Evolutionary conservation across 1,140 invertebrate genomes (phyloP), one percentile per base, ranked within the genome.

Genomic region (Anastrepha ludens): DNA sequence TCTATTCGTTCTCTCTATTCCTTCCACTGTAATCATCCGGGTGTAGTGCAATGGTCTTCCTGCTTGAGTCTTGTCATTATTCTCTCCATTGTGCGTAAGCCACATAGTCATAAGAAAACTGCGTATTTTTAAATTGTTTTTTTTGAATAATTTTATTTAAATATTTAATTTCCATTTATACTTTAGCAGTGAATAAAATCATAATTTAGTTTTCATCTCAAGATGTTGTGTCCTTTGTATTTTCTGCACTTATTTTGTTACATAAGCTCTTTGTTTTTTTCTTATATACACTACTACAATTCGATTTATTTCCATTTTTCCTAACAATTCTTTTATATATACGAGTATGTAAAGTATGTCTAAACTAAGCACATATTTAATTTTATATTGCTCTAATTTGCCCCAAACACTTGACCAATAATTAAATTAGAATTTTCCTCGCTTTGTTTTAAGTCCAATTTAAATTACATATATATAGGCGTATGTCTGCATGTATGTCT

Each of bases 181-280:
- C n/a, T 86, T 87, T 78, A 88, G 85, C 86, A 87, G 50, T 87
- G 74, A 62, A 86, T 60, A 87, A 86, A 85, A 88, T 81, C 81
- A 39, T 87, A 29, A 67, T 87, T 60, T 70, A 65, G 55, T 20
- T 87, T 65, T 62, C 39, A 50, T 39, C 39, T 87, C 44, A 74
- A 44, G 15, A 8, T 17, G 39, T 39, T 47, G 67, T 47, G 11
- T 17, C 5, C 5, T 47, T 8, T 44, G 11, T 74, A 15, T 44
- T 7, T 74, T 74, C 50, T 55, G 50, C 11, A 55, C 2, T 55
- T 17, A 55, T 81, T 20, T 81, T 50, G 15, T 81, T 55, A 55
- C 47, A 74, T 47, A 81, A 81, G 44, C 44, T 29, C 47, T 81
- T 55, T 78, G 15, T 62, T 62, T n/a, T 62, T 17, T 5, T 17